Base-by-base conservation (phyloP, 2,888 invertebrate genomes). In the Physocephala rufipes region DNA sequence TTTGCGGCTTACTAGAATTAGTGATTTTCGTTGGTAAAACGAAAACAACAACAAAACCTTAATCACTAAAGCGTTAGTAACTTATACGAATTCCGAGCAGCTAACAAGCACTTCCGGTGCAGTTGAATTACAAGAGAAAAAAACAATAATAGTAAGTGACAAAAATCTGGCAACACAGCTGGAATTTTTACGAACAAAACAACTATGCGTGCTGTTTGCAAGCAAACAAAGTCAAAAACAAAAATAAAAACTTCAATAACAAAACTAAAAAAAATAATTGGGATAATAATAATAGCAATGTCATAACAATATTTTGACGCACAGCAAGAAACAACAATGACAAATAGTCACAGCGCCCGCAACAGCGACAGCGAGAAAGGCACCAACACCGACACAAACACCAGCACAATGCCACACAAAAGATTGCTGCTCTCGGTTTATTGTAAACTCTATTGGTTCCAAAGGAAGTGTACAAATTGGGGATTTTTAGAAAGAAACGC, bases 401-500 rank as follows among this genome's bases (percentile, higher is more conserved):
- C n/a, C n/a, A n/a, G n/a, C n/a, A n/a, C n/a, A n/a, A n/a, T n/a
- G n/a, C n/a, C 21, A 21, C n/a, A 13, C 36, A 9, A 61, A 36
- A 36, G 5, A 43, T 21, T 53, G 49, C 1, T 63, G n/a, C n/a
- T n/a, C n/a, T n/a, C n/a, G n/a, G 45, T 64, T 47, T 49, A n/a
- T 49, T 30, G 28, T 24, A 49, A 51, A 65, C 21, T 28, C 28
- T 51, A 26, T 65, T 28, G 30, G 49, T 65, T 67, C 67, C 67
- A 45, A 51, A 61, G 68, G 68, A 68, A 49, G 62, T 62, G 28
- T 51, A 68, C 68, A 68, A 68, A 68, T 61, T 68, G 68, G 30
- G 62, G 36, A 26, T 51, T 43, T 68, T 62, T 36, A 61, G 49
- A 62, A n/a, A 68, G 61, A 62, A 2, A 45, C 26, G 16, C 28